A percentile compares a stretch with the other conserved stretches of the same genome.
Conservation (phyloP, 2,797 vertebrate species). For the Scolopax rusticola region DNA sequence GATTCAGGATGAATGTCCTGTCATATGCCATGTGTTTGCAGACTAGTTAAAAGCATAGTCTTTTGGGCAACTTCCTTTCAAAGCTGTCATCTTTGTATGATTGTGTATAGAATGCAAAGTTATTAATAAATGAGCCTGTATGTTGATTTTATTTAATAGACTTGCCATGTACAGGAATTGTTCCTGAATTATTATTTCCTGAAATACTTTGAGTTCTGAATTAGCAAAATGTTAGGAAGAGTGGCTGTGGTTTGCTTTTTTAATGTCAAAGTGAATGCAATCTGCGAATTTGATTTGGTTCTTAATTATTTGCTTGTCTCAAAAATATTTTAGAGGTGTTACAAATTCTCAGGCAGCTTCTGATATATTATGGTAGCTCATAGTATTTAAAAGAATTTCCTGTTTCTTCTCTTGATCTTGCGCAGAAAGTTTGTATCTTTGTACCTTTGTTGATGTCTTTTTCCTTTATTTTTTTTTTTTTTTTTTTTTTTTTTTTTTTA, state of each 20-base stretch:
- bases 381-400: not conserved
- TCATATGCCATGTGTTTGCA: not conserved
- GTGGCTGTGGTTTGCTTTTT: not conserved
- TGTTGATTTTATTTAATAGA: constrained; percentile 37
- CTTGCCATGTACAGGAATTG: not conserved
- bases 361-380: not conserved
- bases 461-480: not conserved
- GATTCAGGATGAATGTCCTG: not conserved
- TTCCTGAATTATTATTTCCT: not conserved
- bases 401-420: not conserved
- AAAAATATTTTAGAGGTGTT: not conserved
- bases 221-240: not conserved
- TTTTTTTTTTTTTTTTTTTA: not conserved
- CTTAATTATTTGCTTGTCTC: not conserved
- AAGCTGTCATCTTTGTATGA: not conserved
- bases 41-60: not conserved
- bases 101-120: not conserved
- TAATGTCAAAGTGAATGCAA: not conserved
- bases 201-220: not conserved
- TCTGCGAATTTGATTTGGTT: not conserved
- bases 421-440: not conserved
- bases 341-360: not conserved
- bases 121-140: not conserved
- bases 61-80: not conserved
- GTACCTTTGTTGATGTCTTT: not conserved